phyloP scores from a whole-genome alignment of 2,113 vertebrate species.

The Murina feae region DNA sequence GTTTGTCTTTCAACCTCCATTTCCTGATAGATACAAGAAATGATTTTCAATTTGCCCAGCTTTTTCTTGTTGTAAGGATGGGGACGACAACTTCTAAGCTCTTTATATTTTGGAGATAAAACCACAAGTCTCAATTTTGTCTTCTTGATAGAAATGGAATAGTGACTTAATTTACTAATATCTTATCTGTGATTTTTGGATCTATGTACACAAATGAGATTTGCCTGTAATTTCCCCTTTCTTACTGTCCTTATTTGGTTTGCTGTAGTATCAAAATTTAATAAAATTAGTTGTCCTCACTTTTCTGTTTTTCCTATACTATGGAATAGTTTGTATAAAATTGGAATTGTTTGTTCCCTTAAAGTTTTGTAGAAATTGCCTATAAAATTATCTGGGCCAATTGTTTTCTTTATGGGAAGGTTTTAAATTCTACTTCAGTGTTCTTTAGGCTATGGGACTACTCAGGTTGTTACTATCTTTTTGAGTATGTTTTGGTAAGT shows the following conservation, averaged over 20 bases:
- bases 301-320: not conserved
- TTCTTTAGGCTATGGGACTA: not conserved
- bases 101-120: not conserved
- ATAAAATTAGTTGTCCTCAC: not conserved
- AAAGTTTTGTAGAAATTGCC: not conserved
- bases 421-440: not conserved
- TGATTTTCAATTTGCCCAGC: not conserved
- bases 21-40: not conserved
- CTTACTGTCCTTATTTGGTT: not conserved
- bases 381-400: not conserved
- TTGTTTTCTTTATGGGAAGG: conserved; percentile 5
- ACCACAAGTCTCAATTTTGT: not conserved
- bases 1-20: not conserved
- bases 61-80: not conserved
- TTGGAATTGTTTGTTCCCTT: not conserved
- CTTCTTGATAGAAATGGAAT: not conserved
- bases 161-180: not conserved
- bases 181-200: conserved; percentile 16
- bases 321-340: not conserved
- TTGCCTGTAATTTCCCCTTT: not conserved
- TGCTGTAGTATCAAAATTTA: not conserved
- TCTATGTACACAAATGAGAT: not conserved
- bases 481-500: not conserved
- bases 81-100: not conserved
- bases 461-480: not conserved